Evolutionary conservation across 23 tunicate species (phyloP).

Genomic region (Trididemnum miniatum): DNA sequence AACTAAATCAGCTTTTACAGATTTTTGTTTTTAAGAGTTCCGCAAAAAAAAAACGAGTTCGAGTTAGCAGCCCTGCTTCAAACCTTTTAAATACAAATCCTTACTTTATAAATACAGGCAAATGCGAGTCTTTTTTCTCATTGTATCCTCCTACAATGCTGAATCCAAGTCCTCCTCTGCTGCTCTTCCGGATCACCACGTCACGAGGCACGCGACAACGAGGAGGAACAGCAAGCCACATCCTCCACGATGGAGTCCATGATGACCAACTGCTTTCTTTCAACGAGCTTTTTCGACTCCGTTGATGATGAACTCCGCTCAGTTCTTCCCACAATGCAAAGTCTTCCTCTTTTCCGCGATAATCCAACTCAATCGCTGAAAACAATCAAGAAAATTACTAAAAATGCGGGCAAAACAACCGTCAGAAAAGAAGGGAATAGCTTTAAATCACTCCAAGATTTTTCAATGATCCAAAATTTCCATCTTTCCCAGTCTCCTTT

Average conservation of each 20-base stretch:
- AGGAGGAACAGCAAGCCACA: constrained; percentile 87
- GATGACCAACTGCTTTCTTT: constrained; percentile 36
- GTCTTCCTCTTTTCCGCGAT: constrained; percentile 70
- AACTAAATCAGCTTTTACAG: background rate
- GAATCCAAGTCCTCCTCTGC: constrained; percentile 55
- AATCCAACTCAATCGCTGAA: constrained; percentile 53
- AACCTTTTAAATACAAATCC: no score
- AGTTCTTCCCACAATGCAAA: constrained; percentile 84
- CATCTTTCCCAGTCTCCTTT: no score
- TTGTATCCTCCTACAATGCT: constrained; percentile 62
- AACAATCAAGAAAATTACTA: no score
- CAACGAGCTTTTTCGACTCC: constrained; percentile 12
- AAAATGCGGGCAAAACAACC: no score
- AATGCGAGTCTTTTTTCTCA: background rate
- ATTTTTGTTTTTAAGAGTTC: background rate
- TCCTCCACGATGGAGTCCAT: constrained; percentile 95
- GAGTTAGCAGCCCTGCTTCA: no score
- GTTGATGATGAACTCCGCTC: constrained; percentile 70
- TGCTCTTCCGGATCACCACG: constrained; percentile 27
- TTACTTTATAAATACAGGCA: constrained; percentile 47
- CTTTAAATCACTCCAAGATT: no score
- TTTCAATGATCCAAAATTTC: no score
- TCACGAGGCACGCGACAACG: constrained; percentile 43
- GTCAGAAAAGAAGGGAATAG: no score
- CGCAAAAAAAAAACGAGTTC: background rate